Evolutionary conservation across 2,888 invertebrate species (phyloP), one percentile per base, ranked within the genome.

Genomic region (Tricholauxania praeusta): DNA sequence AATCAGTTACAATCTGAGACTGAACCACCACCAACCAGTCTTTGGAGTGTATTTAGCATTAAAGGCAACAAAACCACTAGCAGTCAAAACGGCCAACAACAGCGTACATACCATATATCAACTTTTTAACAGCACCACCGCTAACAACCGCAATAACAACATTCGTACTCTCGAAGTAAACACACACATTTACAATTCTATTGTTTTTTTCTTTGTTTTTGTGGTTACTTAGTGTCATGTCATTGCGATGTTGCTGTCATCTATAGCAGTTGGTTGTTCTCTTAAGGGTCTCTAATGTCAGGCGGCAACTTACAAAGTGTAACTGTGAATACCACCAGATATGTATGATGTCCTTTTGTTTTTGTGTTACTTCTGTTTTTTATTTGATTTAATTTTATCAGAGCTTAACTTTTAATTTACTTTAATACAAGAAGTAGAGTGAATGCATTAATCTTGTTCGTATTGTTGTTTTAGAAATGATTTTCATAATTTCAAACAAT

Each of bases 211-310:
- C 8, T 39, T 39, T 39, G 39, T 39, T 39, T 64, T 49, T 48
- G 64, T 64, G 64, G 64, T 64, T 49, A 64, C 64, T 64, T 64
- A 64, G 64, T 64, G 64, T 64, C 64, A 64, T 64, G 64, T 64
- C 64, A 64, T 17, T 49, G 64, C 64, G 12, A n/a, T 64, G 64
- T 64, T 39, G 51, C 32, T 51, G 64, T 63, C 59, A 14, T 59
- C 59, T 14, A 14, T 5, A 59, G 14, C 59, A 22, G 59, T 62
- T 39, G 57, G 28, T 12, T 39, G 63, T 39, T 47, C 47, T 63
- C 19, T n/a, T 64, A 51, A 12, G 47, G 32, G 51, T 64, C 51
- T 39, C 49, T 64, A 64, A 39, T 51, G 51, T 8, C 28, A 64
- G 51, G 51, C 22, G 22, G 51, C 22, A 51, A 64, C 49, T 64